Conservation (phyloP, 2,113 vertebrate genomes). For the Melanerpes aurifrons region DNA sequence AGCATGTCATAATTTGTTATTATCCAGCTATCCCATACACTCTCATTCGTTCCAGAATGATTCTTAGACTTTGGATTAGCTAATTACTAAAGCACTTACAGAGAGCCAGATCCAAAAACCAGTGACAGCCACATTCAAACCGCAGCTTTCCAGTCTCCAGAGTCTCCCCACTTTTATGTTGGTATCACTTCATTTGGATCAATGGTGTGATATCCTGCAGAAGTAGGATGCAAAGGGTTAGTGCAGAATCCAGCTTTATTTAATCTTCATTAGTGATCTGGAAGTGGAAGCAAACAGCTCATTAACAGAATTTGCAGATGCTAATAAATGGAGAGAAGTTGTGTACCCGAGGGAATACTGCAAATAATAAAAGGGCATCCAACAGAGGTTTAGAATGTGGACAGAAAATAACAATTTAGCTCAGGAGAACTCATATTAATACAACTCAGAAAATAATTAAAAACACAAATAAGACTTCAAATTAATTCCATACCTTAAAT, state of each 20-base stretch:
- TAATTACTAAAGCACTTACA: neutral
- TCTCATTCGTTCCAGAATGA: neutral
- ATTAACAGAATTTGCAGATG: slow-evolving; percentile 60
- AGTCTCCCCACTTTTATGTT: neutral
- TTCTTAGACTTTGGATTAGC: neutral
- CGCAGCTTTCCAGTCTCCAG: neutral
- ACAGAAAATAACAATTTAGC: slow-evolving; percentile 50
- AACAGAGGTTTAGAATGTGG: slow-evolving; percentile 31
- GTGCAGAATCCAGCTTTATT: slow-evolving; percentile 36
- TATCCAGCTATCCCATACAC: neutral
- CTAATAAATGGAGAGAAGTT: slow-evolving; percentile 64
- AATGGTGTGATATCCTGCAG: neutral
- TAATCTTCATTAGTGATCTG: slow-evolving; percentile 66
- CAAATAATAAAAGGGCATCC: slow-evolving; percentile 55
- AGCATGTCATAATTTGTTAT: neutral
- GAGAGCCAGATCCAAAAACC: neutral
- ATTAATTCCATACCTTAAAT: slow-evolving; percentile 25
- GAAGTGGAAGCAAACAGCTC: slow-evolving; percentile 60
- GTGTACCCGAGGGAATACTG: slow-evolving; percentile 40
- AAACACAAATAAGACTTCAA: slow-evolving; percentile 25
- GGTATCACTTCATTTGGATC: neutral
- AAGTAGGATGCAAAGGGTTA: slow-evolving; percentile 41
- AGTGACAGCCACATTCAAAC: neutral
- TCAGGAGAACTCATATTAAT: slow-evolving; percentile 19
- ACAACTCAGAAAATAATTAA: slow-evolving; percentile 39